Evolutionary conservation across 2,797 vertebrate genomes (phyloP).

Genomic region (Phrynocephalus forsythii): DNA sequence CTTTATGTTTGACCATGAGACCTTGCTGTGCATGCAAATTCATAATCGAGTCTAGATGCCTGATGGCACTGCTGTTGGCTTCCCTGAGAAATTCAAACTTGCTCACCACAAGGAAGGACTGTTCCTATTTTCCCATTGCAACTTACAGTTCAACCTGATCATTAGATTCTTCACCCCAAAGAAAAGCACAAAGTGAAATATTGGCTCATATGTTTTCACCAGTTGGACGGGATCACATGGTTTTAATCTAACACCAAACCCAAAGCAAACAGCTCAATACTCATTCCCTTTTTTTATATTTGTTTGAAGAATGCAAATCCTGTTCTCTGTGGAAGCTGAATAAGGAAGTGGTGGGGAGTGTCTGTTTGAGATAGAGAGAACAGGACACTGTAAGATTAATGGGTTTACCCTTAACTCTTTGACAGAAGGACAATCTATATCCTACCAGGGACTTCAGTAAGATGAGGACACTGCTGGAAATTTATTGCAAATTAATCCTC

Average conservation of each 20-base stretch:
- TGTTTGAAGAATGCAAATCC: constrained; percentile 11
- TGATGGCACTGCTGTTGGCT: no score
- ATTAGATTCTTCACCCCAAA: background rate
- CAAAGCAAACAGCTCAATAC: constrained; percentile 8
- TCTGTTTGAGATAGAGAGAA: background rate
- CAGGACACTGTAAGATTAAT: constrained; percentile 21
- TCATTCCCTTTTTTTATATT: background rate
- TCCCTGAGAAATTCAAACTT: no score
- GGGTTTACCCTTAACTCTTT: constrained; percentile 31
- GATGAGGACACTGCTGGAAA: constrained; percentile 15
- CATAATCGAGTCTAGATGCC: no score
- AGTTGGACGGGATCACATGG: background rate
- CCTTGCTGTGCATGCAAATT: no score
- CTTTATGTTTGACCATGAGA: no score
- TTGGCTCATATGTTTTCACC: background rate
- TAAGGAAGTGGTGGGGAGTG: constrained; percentile 4
- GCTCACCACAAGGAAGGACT: no score
- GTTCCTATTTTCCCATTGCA: no score
- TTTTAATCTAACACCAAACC: constrained; percentile 11
- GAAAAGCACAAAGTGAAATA: background rate
- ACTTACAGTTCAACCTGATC: background rate
- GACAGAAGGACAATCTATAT: constrained; percentile 15
- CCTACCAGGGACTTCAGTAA: constrained; percentile 41
- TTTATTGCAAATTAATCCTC: constrained; percentile 30
- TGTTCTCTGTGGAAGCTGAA: background rate